A percentile compares a stretch with the other conserved stretches of the same genome.
Evolutionary conservation across 2,113 vertebrate genomes (phyloP).

Genomic region (Phalacrocorax brasilianus): DNA sequence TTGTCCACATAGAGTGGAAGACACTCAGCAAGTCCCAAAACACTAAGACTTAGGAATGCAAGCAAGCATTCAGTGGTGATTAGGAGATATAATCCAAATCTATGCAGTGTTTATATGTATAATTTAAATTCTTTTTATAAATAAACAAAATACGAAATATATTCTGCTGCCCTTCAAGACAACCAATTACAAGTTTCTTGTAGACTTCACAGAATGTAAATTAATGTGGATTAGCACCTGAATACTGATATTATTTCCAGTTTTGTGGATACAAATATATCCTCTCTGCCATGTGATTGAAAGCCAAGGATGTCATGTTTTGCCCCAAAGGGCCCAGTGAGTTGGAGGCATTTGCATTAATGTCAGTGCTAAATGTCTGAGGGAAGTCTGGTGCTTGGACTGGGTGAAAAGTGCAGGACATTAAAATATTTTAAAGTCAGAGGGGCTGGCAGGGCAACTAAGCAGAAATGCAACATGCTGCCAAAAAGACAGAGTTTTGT

Average conservation of each 20-base stretch:
- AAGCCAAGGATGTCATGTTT: conserved; percentile 23
- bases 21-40: not conserved
- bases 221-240: conserved; percentile 27
- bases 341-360: conserved; percentile 50
- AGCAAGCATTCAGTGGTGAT: not conserved
- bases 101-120: conserved; percentile 9
- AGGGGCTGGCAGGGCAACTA: conserved; percentile 13
- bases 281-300: not conserved
- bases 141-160: conserved; percentile 46
- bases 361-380: conserved; percentile 52
- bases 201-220: conserved; percentile 46
- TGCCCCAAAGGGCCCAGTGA: conserved; percentile 20
- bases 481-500: not conserved
- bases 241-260: conserved; percentile 51
- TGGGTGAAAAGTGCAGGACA: conserved; percentile 62
- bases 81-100: not conserved
- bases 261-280: conserved; percentile 16
- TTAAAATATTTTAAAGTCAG: conserved; percentile 56
- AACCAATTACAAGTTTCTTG: conserved; percentile 48
- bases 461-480: conserved; percentile 30
- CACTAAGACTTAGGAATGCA: not conserved
- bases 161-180: conserved; percentile 41
- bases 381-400: not conserved
- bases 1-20: not conserved
- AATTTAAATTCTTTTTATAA: conserved; percentile 44